Percentiles rank a stretch among this genome's conserved stretches.
Evolutionary conservation across 2,797 vertebrate genomes (phyloP).

Genomic region (Lepilemur ruficaudatus): DNA sequence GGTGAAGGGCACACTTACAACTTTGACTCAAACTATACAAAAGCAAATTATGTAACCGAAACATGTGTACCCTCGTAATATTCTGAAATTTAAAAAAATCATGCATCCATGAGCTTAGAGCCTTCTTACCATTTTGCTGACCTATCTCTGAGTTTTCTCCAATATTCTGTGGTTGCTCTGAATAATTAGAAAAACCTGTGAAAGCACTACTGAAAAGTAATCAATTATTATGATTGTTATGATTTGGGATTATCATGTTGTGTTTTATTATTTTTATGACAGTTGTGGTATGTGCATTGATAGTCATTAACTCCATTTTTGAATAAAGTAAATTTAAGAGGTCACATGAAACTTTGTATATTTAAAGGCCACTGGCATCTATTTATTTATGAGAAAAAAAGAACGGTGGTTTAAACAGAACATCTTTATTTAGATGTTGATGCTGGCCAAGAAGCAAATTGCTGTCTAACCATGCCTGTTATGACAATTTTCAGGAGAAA

Average conservation of each 20-base stretch:
- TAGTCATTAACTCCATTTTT: not conserved
- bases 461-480: not conserved
- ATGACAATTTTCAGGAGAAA: conserved; percentile 9
- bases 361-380: not conserved
- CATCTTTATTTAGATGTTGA: not conserved
- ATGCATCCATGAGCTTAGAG: not conserved
- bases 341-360: not conserved
- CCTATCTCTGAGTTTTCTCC: not conserved
- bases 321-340: not conserved
- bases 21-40: too few species aligned
- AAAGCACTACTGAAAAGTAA: not conserved
- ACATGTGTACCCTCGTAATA: too few species aligned
- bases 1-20: too few species aligned
- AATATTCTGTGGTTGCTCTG: not conserved
- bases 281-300: not conserved
- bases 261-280: not conserved
- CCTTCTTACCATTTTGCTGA: not conserved
- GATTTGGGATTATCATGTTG: not conserved
- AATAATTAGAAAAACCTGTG: not conserved
- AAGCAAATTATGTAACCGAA: too few species aligned
- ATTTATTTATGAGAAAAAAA: conserved; percentile 33
- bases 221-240: not conserved
- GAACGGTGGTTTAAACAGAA: not conserved
- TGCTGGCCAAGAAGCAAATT: not conserved
- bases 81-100: too few species aligned